These are phyloP conservation scores for Camponotus fellah DNA, from an alignment of 2,888 invertebrate genomes.

Conservation along the genomic window DNA sequence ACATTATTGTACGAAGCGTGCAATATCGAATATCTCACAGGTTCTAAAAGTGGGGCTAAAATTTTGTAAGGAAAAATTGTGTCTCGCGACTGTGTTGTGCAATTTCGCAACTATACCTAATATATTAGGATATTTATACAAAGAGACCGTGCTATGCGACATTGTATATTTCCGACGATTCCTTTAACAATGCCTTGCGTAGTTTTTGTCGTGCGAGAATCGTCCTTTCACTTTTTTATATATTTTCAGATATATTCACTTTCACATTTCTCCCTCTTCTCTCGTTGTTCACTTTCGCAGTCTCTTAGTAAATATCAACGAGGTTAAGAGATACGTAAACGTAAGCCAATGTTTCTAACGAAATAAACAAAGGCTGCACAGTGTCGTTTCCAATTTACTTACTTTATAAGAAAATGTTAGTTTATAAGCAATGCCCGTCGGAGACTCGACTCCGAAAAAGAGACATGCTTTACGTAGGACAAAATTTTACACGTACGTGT, in stretches of 20 bases:
- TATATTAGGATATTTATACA: constrained; percentile 55
- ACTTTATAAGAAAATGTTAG: constrained; percentile 41
- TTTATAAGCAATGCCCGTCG: constrained; percentile 43
- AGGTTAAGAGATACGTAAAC: constrained; percentile 21
- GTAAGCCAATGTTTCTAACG: constrained; percentile 15
- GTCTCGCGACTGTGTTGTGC: constrained; percentile 61
- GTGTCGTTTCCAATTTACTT: constrained; percentile 11
- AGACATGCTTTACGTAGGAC: constrained; percentile 56
- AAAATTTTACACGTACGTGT: constrained; percentile 65
- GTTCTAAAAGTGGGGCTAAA: constrained; percentile 65
- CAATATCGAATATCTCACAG: constrained; percentile 71
- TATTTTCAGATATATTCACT: constrained; percentile 8
- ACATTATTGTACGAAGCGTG: constrained; percentile 64
- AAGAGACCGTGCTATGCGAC: constrained; percentile 14
- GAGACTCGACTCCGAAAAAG: constrained; percentile 46
- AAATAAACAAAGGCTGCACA: constrained; percentile 21
- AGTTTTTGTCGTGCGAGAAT: constrained; percentile 7
- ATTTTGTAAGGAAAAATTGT: constrained; percentile 73
- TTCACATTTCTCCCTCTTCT: constrained; percentile 22
- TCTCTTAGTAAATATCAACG: constrained; percentile 7
- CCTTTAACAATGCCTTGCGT: constrained; percentile 27
- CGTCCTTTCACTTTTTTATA: constrained; percentile 1
- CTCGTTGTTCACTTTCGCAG: constrained; percentile 11
- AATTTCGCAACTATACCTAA: constrained; percentile 58
- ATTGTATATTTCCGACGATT: constrained; percentile 35